Conservation (phyloP, 2,888 invertebrate species). For the Pedicia rivosa region DNA sequence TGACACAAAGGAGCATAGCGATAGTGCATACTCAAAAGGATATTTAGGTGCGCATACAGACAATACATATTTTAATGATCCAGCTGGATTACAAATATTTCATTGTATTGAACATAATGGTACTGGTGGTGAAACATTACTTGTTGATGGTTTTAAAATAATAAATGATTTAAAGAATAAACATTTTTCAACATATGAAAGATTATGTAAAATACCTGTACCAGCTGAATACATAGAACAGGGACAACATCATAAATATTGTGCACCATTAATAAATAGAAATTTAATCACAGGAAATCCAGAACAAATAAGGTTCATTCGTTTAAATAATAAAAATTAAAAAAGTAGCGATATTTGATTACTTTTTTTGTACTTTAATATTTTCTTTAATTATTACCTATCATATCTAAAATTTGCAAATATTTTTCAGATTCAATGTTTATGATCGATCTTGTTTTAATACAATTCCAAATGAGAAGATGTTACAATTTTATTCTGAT, state of each 20-base stretch:
- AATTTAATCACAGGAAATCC: conserved; percentile 38
- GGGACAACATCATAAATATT: conserved; percentile 37
- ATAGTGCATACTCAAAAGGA: conserved; percentile 55
- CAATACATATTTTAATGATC: conserved; percentile 59
- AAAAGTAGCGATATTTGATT: too few species aligned
- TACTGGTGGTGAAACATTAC: conserved; percentile 52
- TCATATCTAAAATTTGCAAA: too few species aligned
- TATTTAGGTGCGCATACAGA: conserved; percentile 59
- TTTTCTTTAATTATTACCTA: not conserved
- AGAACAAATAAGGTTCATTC: conserved; percentile 45
- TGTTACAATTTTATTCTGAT: conserved; percentile 42
- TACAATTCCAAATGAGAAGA: conserved; percentile 34
- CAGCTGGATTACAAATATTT: conserved; percentile 48
- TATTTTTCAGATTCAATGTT: conserved; percentile 50
- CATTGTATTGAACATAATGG: conserved; percentile 38
- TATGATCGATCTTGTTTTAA: conserved; percentile 52
- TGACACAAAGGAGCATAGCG: conserved; percentile 40
- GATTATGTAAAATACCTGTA: conserved; percentile 38
- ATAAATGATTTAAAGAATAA: conserved; percentile 37
- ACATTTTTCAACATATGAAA: conserved; percentile 38
- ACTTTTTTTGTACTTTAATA: not conserved
- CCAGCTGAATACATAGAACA: conserved; percentile 49
- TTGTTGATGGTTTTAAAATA: conserved; percentile 58
- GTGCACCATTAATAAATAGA: conserved; percentile 41
- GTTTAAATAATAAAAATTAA: too few species aligned